phyloP scores from a whole-genome alignment of 2,797 vertebrate species.

The Micrastur ruficollis region DNA sequence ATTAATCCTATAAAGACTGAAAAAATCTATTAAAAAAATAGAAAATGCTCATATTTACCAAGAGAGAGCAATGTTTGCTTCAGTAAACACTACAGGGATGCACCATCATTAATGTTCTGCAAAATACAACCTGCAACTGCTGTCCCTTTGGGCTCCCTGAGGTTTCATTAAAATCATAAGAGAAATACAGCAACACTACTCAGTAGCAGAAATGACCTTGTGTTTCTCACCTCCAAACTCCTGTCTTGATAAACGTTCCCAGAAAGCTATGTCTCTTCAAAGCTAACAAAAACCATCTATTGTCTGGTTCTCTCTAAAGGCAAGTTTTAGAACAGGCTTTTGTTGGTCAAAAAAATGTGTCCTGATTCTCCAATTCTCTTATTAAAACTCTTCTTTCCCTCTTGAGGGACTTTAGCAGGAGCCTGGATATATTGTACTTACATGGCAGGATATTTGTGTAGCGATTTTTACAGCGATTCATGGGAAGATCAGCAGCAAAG shows the following conservation, averaged over 20 bases:
- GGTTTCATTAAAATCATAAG: background rate
- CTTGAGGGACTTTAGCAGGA: background rate
- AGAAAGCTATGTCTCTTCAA: background rate
- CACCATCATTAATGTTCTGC: background rate
- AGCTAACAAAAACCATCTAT: background rate
- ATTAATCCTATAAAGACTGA: background rate
- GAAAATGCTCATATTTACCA: background rate
- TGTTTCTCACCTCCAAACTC: background rate
- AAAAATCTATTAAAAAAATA: background rate
- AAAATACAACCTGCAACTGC: background rate
- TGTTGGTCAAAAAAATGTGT: background rate
- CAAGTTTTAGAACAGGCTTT: background rate
- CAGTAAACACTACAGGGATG: background rate
- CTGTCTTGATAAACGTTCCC: background rate
- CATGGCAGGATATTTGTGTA: conserved; percentile 98
- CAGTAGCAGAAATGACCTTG: background rate
- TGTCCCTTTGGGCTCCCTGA: background rate
- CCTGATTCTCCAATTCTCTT: background rate
- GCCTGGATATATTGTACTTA: conserved; percentile 68
- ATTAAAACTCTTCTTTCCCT: background rate
- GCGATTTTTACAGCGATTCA: conserved; percentile 95
- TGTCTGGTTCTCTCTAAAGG: background rate
- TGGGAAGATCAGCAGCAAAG: conserved; percentile 90
- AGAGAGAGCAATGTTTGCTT: background rate
- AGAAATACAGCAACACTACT: background rate